phyloP scores from a whole-genome alignment of 2,888 invertebrate species.

The Salpingus planirostris region DNA sequence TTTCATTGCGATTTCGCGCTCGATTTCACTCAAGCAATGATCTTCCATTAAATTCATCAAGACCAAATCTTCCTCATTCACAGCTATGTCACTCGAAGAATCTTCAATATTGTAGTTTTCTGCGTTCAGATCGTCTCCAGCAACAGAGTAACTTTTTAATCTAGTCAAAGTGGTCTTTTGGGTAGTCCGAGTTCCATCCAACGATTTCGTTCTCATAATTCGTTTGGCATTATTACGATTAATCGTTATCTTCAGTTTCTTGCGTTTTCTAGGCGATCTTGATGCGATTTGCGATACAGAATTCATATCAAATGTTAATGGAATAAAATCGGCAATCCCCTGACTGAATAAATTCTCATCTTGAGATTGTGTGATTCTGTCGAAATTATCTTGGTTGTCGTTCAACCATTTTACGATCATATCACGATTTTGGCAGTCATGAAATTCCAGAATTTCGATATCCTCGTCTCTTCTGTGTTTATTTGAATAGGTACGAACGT shows the following conservation, averaged over 20 bases:
- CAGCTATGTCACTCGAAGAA: slow-evolving; percentile 19
- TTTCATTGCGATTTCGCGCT: slow-evolving; percentile 13
- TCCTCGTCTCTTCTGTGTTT: too few relatives aligned
- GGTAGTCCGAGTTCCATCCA: too few relatives aligned
- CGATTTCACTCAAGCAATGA: slow-evolving; percentile 26
- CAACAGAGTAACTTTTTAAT: slow-evolving; percentile 18
- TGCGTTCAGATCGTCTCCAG: slow-evolving; percentile 7
- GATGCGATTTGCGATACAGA: slow-evolving; percentile 20
- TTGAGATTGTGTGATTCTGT: slow-evolving; percentile 23
- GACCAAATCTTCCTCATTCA: slow-evolving; percentile 20
- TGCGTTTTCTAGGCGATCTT: too few relatives aligned
- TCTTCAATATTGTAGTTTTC: slow-evolving; percentile 23
- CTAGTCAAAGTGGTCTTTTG: not conserved
- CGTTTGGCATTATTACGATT: too few relatives aligned
- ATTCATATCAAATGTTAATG: slow-evolving; percentile 13
- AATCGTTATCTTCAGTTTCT: not conserved
- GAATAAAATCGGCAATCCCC: slow-evolving; percentile 3
- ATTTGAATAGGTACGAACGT: too few relatives aligned
- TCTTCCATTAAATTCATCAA: slow-evolving; percentile 28
- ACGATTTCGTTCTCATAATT: too few relatives aligned
- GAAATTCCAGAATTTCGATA: too few relatives aligned
- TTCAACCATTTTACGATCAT: slow-evolving; percentile 25
- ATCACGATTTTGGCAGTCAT: slow-evolving; percentile 10
- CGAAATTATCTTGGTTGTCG: slow-evolving; percentile 25
- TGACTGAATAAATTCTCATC: too few relatives aligned